Evolutionary conservation across 2,113 vertebrate genomes (phyloP).

Genomic region (Labeo catla): DNA sequence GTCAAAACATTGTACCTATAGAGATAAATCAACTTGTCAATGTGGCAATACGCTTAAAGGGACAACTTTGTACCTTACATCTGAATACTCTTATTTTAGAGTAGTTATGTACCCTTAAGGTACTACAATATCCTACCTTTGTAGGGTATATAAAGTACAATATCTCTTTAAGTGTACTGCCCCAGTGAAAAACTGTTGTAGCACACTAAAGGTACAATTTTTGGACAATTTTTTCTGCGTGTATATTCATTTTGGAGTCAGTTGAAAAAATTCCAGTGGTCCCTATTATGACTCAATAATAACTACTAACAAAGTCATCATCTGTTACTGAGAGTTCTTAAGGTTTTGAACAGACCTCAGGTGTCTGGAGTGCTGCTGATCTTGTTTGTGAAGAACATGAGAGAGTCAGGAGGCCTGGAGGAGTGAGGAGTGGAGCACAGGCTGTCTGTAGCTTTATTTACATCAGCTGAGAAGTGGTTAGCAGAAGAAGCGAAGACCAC

Average conservation of each 20-base stretch:
- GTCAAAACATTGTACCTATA: background rate
- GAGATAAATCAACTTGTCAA: background rate
- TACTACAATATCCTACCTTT: background rate
- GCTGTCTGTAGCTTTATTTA: conserved; percentile 7
- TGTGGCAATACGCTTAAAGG: background rate
- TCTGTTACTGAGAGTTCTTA: background rate
- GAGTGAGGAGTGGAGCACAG: background rate
- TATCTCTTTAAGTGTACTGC: too few relatives aligned
- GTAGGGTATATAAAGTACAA: background rate
- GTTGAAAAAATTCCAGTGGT: background rate
- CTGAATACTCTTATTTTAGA: background rate
- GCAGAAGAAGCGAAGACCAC: background rate
- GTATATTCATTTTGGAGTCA: background rate
- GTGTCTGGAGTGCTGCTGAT: background rate
- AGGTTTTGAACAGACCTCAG: background rate
- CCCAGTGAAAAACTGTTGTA: background rate
- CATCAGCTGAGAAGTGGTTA: background rate
- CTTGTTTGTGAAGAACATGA: conserved; percentile 20
- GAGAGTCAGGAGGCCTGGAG: background rate
- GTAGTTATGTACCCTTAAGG: background rate
- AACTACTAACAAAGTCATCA: background rate
- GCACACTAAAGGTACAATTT: background rate
- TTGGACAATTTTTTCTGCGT: background rate
- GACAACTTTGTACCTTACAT: background rate
- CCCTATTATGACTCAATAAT: background rate